phyloP scores from a whole-genome alignment of 2,797 vertebrate genomes.

The Centropyge bicolor region DNA sequence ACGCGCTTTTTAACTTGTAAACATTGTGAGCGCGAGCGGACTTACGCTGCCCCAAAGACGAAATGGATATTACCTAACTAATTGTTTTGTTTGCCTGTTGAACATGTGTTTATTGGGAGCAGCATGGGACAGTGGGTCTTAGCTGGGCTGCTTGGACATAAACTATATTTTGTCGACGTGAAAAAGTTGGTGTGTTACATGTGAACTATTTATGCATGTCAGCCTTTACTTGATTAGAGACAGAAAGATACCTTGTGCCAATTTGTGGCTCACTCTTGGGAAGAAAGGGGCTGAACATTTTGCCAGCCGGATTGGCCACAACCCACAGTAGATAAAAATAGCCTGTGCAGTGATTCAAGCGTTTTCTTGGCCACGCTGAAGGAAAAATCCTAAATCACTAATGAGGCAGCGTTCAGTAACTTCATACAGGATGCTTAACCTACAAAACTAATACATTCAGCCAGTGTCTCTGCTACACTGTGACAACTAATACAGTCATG shows the following conservation, averaged over 20 bases:
- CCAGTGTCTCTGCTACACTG: not conserved
- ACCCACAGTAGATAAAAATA: slow-evolving; percentile 56
- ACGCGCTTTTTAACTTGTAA: not conserved
- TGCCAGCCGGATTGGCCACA: slow-evolving; percentile 50
- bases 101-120: not conserved
- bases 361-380: slow-evolving; percentile 38
- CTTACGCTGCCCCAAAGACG: not conserved
- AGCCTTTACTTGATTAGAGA: slow-evolving; percentile 44
- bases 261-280: slow-evolving; percentile 49
- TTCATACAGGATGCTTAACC: slow-evolving; percentile 7
- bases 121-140: not conserved
- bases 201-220: slow-evolving; percentile 10
- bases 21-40: not conserved
- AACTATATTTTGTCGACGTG: slow-evolving; percentile 4
- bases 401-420: slow-evolving; percentile 9
- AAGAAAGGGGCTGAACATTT: slow-evolving; percentile 32
- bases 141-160: not conserved
- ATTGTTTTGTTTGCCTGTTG: not conserved
- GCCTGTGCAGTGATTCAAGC: slow-evolving; percentile 30
- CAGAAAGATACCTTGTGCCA: slow-evolving; percentile 34
- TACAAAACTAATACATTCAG: not conserved
- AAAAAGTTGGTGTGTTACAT: slow-evolving; percentile 8
- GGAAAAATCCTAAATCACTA: slow-evolving; percentile 47
- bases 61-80: not conserved
- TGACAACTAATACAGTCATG: not conserved